Evolutionary conservation across 2,888 invertebrate genomes (phyloP).

Genomic region (Germaria angustata): DNA sequence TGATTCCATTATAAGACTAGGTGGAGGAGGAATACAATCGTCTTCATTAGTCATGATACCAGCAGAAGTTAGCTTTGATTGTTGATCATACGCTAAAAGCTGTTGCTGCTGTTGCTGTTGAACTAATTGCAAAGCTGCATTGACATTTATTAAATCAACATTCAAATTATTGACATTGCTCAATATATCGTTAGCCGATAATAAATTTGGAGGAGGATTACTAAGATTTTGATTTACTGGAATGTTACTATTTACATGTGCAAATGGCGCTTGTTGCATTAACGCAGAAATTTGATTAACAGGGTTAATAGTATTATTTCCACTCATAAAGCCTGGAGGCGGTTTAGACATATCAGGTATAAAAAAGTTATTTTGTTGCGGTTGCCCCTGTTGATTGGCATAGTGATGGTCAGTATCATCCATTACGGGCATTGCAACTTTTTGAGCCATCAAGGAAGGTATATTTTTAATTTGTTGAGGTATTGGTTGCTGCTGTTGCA

Average conservation of each 20-base stretch:
- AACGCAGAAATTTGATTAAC: conserved; percentile 62
- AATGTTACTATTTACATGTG: conserved; percentile 68
- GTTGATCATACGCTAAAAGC: conserved; percentile 59
- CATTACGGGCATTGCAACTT: conserved; percentile 76
- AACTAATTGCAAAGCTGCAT: conserved; percentile 72
- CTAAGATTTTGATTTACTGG: conserved; percentile 61
- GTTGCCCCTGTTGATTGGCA: conserved; percentile 30
- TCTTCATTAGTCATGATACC: conserved; percentile 43
- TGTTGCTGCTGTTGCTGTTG: conserved; percentile 72
- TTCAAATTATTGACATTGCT: conserved; percentile 52
- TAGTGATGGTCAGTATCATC: conserved; percentile 59
- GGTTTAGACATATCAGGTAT: conserved; percentile 93
- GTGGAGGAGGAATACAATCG: conserved; percentile 59
- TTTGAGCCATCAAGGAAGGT: conserved; percentile 79
- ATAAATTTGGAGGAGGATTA: conserved; percentile 52
- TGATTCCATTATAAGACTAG: conserved; percentile 73
- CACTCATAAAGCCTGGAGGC: conserved; percentile 87
- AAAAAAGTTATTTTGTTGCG: conserved; percentile 78
- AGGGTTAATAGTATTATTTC: conserved; percentile 63
- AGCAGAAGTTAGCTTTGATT: conserved; percentile 40
- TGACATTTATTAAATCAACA: conserved; percentile 60
- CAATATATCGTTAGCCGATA: conserved; percentile 37
- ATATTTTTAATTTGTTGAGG: conserved; percentile 62
- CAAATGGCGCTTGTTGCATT: conserved; percentile 66
- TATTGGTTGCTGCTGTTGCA: conserved; percentile 66